phyloP scores from a whole-genome alignment of 2,113 vertebrate species.

The Diphyllodes magnificus region DNA sequence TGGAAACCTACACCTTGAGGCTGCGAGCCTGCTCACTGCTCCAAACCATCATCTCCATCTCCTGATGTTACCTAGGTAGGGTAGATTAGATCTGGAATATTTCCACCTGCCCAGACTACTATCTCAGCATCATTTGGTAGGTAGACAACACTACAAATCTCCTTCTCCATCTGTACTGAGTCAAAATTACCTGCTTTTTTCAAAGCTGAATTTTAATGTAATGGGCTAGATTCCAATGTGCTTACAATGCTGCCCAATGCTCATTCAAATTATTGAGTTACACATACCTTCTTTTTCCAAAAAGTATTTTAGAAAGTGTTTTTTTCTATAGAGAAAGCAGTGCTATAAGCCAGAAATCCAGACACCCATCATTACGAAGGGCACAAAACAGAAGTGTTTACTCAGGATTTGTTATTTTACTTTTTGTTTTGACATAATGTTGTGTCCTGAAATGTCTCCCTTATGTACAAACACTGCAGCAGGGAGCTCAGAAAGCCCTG shows the following conservation, averaged over 20 bases:
- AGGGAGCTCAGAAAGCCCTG: slow-evolving; percentile 42
- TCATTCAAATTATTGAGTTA: background rate
- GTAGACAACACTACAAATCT: background rate
- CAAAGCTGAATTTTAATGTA: background rate
- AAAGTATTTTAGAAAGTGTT: background rate
- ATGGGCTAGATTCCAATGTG: background rate
- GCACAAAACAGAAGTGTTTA: background rate
- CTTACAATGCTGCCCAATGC: background rate
- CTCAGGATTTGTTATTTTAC: background rate
- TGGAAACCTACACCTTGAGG: background rate
- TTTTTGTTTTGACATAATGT: slow-evolving; percentile 10
- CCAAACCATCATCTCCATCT: background rate
- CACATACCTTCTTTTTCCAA: background rate
- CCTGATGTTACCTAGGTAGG: background rate
- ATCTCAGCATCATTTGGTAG: background rate
- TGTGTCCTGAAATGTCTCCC: background rate
- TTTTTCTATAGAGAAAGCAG: background rate
- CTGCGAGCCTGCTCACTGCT: fast-evolving
- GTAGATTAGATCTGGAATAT: background rate
- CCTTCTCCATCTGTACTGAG: background rate
- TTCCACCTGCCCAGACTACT: background rate
- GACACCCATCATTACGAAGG: background rate
- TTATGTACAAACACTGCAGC: slow-evolving; percentile 43
- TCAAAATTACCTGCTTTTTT: background rate
- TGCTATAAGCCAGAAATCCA: background rate